Percentiles rank a stretch among this genome's conserved stretches.
Evolutionary conservation across 2,888 invertebrate genomes (phyloP).

Genomic region (Lepeophtheirus nordmannii): DNA sequence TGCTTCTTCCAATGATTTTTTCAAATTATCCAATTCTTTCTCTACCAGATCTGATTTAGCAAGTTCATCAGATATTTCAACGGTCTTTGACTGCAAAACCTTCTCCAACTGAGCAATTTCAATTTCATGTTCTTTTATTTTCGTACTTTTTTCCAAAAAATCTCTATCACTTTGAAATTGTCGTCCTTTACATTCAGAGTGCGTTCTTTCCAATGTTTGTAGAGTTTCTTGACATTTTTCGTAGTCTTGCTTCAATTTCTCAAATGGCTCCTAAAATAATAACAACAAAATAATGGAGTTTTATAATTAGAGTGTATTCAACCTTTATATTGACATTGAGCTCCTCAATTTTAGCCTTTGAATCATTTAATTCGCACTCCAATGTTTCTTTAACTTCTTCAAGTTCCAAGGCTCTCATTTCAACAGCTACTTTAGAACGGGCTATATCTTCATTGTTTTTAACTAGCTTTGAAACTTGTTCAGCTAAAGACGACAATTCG

Average conservation of each 20-base stretch:
- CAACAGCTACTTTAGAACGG: conserved; percentile 27
- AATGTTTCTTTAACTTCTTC: conserved; percentile 27
- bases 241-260: neutral
- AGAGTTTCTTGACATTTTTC: neutral
- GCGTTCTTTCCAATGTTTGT: neutral
- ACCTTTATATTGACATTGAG: no score
- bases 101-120: conserved; percentile 7
- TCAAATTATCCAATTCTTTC: conserved; percentile 39
- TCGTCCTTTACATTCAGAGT: conserved; percentile 9
- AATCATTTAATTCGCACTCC: neutral
- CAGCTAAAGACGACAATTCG: neutral
- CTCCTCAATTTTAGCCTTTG: no score
- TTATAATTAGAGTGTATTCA: neutral
- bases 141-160: conserved; percentile 1
- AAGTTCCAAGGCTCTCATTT: conserved; percentile 27
- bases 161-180: conserved; percentile 5
- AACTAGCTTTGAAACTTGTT: neutral
- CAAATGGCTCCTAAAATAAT: neutral
- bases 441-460: conserved; percentile 16
- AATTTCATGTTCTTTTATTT: conserved; percentile 8
- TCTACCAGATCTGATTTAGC: neutral
- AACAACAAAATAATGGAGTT: neutral
- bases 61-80: conserved; percentile 10
- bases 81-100: conserved; percentile 4
- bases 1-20: conserved; percentile 44